Conservation (phyloP, 2,888 invertebrate species). For the Aradus depressus region DNA sequence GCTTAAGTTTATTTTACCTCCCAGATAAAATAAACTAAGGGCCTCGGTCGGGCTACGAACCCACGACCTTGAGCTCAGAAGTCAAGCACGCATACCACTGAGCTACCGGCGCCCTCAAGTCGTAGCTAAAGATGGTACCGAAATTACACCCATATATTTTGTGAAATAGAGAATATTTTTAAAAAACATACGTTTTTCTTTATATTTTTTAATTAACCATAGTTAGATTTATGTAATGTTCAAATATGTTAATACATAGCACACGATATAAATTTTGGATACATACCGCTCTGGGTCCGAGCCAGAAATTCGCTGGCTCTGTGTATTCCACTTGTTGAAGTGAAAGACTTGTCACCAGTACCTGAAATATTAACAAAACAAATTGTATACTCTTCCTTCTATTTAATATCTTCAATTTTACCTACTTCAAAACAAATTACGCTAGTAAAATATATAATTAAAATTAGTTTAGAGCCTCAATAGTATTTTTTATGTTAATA, state of each 20-base stretch:
- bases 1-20: too few relatives aligned
- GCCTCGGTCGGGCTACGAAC: too few relatives aligned
- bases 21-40: too few relatives aligned
- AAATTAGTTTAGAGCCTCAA: neutral
- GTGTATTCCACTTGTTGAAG: conserved; percentile 87
- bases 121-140: too few relatives aligned
- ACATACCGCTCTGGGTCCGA: conserved; percentile 79
- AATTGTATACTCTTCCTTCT: neutral
- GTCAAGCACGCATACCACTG: too few relatives aligned
- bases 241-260: neutral
- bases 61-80: too few relatives aligned
- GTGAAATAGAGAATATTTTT: too few relatives aligned
- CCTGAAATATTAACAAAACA: conserved; percentile 43
- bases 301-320: conserved; percentile 95
- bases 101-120: too few relatives aligned
- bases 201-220: neutral
- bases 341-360: conserved; percentile 83
- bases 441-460: neutral
- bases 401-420: neutral
- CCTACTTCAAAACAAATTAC: neutral
- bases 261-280: neutral
- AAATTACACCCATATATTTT: too few relatives aligned
- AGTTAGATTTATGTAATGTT: neutral
- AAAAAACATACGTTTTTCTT: too few relatives aligned
- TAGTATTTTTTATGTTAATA: neutral